phyloP scores from a whole-genome alignment of 2,113 vertebrate genomes.

The Caloenas nicobarica region DNA sequence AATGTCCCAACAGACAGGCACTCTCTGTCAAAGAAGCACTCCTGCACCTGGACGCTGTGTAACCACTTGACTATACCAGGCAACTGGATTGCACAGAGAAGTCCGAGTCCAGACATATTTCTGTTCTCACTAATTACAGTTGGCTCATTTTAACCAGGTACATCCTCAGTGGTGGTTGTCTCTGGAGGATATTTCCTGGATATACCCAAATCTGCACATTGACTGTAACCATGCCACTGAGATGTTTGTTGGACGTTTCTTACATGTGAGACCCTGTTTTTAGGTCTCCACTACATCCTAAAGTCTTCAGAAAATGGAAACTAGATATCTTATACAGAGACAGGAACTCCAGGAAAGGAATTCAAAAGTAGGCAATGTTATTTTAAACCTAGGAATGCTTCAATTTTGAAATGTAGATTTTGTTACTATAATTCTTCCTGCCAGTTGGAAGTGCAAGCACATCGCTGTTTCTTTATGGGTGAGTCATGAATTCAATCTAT shows the following conservation, averaged over 20 bases:
- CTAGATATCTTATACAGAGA: background rate
- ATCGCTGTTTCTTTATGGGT: background rate
- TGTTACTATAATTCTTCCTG: background rate
- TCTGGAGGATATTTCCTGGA: background rate
- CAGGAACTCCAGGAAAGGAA: background rate
- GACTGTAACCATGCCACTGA: background rate
- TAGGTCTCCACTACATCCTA: background rate
- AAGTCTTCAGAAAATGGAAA: background rate
- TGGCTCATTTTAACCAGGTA: background rate
- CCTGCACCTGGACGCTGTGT: background rate
- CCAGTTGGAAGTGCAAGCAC: background rate
- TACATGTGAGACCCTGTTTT: background rate
- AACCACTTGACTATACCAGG: background rate
- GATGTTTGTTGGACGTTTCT: accelerated
- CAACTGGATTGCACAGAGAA: background rate
- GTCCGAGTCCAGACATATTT: background rate
- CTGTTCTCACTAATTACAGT: background rate
- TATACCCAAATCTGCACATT: background rate
- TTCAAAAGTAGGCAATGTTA: background rate
- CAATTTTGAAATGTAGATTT: background rate
- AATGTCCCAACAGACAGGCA: accelerated
- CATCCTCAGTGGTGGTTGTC: background rate
- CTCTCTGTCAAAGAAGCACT: background rate
- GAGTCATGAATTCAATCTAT: background rate
- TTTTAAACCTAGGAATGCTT: background rate